Evolutionary conservation across 2,113 vertebrate genomes (phyloP), one percentile per base, ranked within the genome.

Genomic region (Aleadryas rufinucha): DNA sequence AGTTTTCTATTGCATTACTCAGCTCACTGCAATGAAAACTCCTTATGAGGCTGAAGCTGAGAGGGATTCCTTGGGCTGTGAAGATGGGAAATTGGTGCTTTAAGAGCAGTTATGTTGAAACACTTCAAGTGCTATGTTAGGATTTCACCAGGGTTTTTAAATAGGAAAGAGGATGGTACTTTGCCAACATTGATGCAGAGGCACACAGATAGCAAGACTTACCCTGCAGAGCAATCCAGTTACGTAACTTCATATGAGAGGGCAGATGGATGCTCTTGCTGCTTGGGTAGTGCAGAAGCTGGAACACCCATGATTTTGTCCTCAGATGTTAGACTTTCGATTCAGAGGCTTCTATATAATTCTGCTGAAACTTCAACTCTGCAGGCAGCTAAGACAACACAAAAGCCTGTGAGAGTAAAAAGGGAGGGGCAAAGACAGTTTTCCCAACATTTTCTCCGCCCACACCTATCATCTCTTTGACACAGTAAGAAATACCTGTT

Each of bases 161-260:
- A 23, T 9, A 31, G 35, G 27, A 16, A 31, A 66, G 20, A 12
- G 20, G 6, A 23, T 7, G 5, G 4, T 57, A 1, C 83, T 90
- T 86, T 68, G 37, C 18, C 56, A 37, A 20, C 4, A 0, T 7
- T 19, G 39, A 11, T 20, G 41, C 16, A 33, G 72, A 75, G 47
- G 28, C 22, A 8, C 33, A 33, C 11, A 12, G 24, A 21, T 5
- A 70, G 47, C 19, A 71, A 49, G n/a, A 13, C 16, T n/a, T 35
- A 23, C 2, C 26, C 22, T 52, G 80, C 8, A 74, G 68, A 54
- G 33, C 30, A 13, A 37, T 65, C 10, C 10, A 20, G 28, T 54
- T 60, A 3, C 7, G 4, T 13, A 39, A 33, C 33, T 31, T 74
- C 2, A 0, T 53, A 1, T 12, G 28, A 27, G 6, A 31, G 47